Evolutionary conservation across 92 coral and sea anemone genomes (phyloP), one percentile per base, ranked within the genome.

Genomic region (Epizoanthus stellaris): DNA sequence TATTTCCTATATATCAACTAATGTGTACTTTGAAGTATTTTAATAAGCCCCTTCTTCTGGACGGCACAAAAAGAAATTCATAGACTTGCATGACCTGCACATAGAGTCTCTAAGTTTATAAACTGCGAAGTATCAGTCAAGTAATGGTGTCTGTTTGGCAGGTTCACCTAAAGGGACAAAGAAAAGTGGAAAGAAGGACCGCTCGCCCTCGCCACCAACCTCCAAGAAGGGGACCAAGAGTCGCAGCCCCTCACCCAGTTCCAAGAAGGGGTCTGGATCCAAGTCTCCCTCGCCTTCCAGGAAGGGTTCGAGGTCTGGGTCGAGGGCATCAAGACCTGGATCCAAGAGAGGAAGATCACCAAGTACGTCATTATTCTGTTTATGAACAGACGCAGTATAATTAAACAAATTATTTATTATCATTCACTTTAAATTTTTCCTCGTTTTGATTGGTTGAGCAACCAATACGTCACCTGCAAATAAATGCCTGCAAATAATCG

Each of bases 211-310:
- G 58, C 98, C 98, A 42, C 40, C 93, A 15, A 81, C 90, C 1
- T 95, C 97, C 1, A 95, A 93, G 95, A 95, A 95, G 76, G 88
- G 92, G 42, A 34, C 91, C 4, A 91, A 91, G 80, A 91, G 98
- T 70, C 96, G 96, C 43, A 89, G 91, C 70, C 95, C 98, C 62
- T 89, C 98, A 47, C 98, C 98, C 52, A 80, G 88, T 52, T 86
- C 98, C 60, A 95, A 90, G 86, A 95, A 87, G 69, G 83, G 88
- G 38, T 71, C 98, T 47, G 93, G 92, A 12, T 92, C 98, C 68
- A 94, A 85, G 86, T 96, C 98, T 40, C 98, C 98, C 4, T 89
- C 98, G 39, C 85, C 95, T 21, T 88, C 98, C 10, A 94, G 91
- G 69, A 96, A 96, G 87, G 95, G 93, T 9, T 94, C 98, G 5